These are phyloP conservation scores for Pteropus alecto DNA, from an alignment of 2,113 vertebrate genomes.

Conservation along the genomic window DNA sequence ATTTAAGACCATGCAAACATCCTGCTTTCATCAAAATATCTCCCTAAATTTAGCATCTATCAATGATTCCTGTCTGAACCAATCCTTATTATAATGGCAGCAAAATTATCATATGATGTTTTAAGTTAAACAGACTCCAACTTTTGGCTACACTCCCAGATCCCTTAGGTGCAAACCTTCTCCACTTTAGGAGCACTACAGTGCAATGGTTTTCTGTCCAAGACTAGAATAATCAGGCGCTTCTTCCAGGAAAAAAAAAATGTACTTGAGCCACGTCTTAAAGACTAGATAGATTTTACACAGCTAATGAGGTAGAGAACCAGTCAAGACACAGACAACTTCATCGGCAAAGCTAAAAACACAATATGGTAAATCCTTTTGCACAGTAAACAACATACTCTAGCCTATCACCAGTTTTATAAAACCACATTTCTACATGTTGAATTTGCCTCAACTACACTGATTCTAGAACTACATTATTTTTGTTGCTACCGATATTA, in stretches of 20 bases:
- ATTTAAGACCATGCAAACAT: conserved; percentile 28
- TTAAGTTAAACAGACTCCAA: neutral
- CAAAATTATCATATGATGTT: conserved; percentile 41
- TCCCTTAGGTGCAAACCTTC: neutral
- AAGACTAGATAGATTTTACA: neutral
- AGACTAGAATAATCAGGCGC: neutral
- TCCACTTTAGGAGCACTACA: neutral
- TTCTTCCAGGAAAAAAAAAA: neutral
- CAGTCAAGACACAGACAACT: conserved; percentile 28
- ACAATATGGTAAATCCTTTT: neutral
- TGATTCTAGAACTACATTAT: neutral
- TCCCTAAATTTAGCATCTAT: neutral
- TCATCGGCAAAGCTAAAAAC: neutral
- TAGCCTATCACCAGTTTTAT: neutral
- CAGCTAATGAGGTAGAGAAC: neutral
- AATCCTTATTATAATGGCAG: conserved; percentile 4
- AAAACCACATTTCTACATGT: neutral
- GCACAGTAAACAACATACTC: neutral
- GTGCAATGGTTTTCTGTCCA: neutral
- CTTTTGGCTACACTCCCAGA: neutral
- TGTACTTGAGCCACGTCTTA: neutral
- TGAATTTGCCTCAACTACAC: neutral
- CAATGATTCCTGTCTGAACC: neutral
- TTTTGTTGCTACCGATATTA: neutral
- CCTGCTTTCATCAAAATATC: conserved; percentile 29